Evolutionary conservation across 2,113 vertebrate species (phyloP).

Genomic region (Myotis davidii): DNA sequence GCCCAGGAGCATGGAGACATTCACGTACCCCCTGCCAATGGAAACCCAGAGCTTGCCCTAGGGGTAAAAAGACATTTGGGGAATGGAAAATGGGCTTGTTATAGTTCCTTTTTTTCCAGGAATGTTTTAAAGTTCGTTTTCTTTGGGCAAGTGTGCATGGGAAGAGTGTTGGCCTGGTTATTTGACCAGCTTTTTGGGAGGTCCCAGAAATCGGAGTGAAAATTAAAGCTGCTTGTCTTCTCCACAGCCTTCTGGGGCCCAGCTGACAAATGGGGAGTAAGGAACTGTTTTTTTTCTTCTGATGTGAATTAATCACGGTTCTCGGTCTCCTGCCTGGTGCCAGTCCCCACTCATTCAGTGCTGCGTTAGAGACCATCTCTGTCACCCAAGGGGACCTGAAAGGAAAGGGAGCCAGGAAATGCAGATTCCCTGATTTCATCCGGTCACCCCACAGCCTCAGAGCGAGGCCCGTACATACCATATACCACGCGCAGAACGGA

Average conservation of each 20-base stretch:
- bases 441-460: not conserved
- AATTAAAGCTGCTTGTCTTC: constrained; percentile 71
- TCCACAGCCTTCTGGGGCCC: constrained; percentile 68
- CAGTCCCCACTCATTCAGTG: not conserved
- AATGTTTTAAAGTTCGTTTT: constrained; percentile 77
- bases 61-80: constrained; percentile 70
- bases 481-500: not conserved
- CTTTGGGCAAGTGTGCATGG: constrained; percentile 67
- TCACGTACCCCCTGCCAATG: constrained; percentile 61
- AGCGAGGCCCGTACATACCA: not conserved
- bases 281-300: constrained; percentile 65
- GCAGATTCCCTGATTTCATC: not conserved
- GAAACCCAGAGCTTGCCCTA: constrained; percentile 73
- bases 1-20: constrained; percentile 56
- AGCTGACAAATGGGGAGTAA: constrained; percentile 59
- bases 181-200: constrained; percentile 78
- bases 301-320: constrained; percentile 65
- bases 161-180: constrained; percentile 71
- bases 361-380: not conserved
- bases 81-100: constrained; percentile 73
- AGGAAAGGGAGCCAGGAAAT: not conserved
- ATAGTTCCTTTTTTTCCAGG: constrained; percentile 71
- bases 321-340: constrained; percentile 12
- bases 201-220: constrained; percentile 70
- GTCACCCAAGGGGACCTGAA: not conserved